Conservation (phyloP, 1,140 invertebrate species). For the Tetragnatha versicolor region DNA sequence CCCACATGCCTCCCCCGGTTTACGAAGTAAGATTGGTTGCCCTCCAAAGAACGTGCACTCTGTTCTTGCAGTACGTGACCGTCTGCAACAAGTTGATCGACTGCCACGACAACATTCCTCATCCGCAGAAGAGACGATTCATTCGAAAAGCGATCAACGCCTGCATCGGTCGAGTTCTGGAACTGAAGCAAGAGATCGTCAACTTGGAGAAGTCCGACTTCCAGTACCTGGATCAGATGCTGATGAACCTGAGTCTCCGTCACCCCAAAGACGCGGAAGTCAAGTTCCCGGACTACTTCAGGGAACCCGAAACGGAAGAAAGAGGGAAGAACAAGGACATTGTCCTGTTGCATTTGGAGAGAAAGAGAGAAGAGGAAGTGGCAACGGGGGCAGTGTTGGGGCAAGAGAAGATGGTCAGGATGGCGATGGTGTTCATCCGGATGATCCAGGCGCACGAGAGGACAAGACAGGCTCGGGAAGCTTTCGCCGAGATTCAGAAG, state of each 20-base stretch:
- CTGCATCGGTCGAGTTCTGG: slow-evolving; percentile 75
- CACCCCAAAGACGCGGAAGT: slow-evolving; percentile 14
- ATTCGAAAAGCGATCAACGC: slow-evolving; percentile 81
- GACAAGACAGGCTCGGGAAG: background rate
- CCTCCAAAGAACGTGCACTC: background rate
- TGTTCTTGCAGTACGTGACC: slow-evolving; percentile 82
- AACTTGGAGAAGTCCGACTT: slow-evolving; percentile 86
- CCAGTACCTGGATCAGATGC: slow-evolving; percentile 77
- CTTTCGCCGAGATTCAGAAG: background rate
- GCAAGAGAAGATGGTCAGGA: slow-evolving; percentile 7
- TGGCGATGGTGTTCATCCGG: slow-evolving; percentile 3
- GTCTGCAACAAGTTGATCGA: slow-evolving; percentile 78
- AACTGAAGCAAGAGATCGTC: slow-evolving; percentile 79
- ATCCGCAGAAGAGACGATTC: slow-evolving; percentile 87
- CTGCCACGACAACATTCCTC: slow-evolving; percentile 88
- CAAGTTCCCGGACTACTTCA: slow-evolving; percentile 28
- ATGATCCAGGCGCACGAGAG: slow-evolving; percentile 29
- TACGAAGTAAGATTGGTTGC: background rate
- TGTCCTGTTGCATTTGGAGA: background rate
- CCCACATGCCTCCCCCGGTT: background rate
- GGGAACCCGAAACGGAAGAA: background rate
- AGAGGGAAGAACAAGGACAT: background rate
- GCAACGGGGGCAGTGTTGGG: background rate
- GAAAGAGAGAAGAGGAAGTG: background rate
- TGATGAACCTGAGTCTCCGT: background rate